Percentiles rank a stretch among this genome's conserved stretches.
Conservation (phyloP, 2,888 invertebrate genomes). For the Synergus itoensis region DNA sequence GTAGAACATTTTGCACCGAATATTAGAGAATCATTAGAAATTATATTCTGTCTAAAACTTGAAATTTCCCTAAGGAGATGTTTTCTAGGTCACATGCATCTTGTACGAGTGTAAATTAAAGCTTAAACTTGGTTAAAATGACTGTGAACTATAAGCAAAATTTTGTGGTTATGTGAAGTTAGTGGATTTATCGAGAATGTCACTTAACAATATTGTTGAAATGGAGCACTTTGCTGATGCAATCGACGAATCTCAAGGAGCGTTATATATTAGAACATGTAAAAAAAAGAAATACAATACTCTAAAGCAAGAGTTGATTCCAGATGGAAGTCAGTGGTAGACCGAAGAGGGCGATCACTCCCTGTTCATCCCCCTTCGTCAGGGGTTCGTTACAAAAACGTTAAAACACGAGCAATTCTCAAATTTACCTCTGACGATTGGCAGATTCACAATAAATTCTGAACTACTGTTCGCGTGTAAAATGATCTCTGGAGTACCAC, state of each 20-base stretch:
- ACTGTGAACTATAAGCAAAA: neutral
- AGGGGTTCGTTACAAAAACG: constrained; percentile 17
- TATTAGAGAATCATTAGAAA: constrained; percentile 9
- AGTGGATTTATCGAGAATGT: constrained; percentile 18
- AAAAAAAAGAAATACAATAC: constrained; percentile 21
- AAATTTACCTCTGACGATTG: neutral
- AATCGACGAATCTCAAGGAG: constrained; percentile 22
- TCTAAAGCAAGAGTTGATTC: constrained; percentile 16
- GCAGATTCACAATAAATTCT: constrained; percentile 18
- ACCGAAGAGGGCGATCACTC: constrained; percentile 4
- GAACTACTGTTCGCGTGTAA: neutral
- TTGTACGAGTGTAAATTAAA: neutral
- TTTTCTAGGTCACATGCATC: constrained; percentile 2
- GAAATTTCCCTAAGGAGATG: neutral
- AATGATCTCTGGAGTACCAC: neutral
- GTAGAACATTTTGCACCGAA: neutral
- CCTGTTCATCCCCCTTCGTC: constrained; percentile 6
- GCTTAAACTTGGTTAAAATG: neutral
- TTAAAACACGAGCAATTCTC: neutral
- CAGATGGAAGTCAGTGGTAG: constrained; percentile 26
- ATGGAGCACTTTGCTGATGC: constrained; percentile 37
- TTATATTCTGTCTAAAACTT: neutral
- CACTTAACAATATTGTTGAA: constrained; percentile 41
- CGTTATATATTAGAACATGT: constrained; percentile 28
- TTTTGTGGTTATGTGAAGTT: constrained; percentile 33